phyloP scores from a whole-genome alignment of 2,888 invertebrate genomes.

The Acrobasis repandana region DNA sequence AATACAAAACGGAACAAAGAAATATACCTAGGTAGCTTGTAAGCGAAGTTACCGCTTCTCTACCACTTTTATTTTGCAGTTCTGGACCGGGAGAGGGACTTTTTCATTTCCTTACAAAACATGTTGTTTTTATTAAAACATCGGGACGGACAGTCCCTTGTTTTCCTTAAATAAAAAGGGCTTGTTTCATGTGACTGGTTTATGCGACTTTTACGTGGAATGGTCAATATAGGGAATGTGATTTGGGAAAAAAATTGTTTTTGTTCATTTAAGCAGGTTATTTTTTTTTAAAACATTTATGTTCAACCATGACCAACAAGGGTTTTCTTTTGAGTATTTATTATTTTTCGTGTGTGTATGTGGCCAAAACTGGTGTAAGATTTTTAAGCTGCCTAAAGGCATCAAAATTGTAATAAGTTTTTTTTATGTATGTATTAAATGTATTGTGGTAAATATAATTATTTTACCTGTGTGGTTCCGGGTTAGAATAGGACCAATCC shows the following conservation, averaged over 20 bases:
- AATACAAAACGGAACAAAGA: background rate
- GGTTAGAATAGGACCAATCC: too few species aligned
- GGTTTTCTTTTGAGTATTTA: background rate
- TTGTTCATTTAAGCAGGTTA: background rate
- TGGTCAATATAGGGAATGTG: constrained; percentile 21
- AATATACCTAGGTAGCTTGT: background rate
- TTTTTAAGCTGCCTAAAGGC: too few species aligned
- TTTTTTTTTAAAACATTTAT: too few species aligned
- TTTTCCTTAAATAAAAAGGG: constrained; percentile 8
- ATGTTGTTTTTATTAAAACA: constrained; percentile 57
- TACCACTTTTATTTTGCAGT: background rate
- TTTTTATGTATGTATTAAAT: too few species aligned
- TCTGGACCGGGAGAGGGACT: constrained; percentile 37
- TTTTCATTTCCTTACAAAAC: constrained; percentile 59
- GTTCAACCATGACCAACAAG: background rate
- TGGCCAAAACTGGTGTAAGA: too few species aligned
- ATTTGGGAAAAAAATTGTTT: constrained; percentile 9
- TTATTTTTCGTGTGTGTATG: background rate
- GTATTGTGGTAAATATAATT: too few species aligned
- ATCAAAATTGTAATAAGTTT: too few species aligned
- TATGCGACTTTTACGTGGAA: constrained; percentile 19
- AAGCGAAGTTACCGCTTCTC: background rate
- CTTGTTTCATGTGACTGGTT: constrained; percentile 15
- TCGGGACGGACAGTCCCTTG: constrained; percentile 25
- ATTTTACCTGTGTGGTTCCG: too few species aligned